Conservation (phyloP, 92 coral and sea anemone genomes). For the Phenganax stokvisi region DNA sequence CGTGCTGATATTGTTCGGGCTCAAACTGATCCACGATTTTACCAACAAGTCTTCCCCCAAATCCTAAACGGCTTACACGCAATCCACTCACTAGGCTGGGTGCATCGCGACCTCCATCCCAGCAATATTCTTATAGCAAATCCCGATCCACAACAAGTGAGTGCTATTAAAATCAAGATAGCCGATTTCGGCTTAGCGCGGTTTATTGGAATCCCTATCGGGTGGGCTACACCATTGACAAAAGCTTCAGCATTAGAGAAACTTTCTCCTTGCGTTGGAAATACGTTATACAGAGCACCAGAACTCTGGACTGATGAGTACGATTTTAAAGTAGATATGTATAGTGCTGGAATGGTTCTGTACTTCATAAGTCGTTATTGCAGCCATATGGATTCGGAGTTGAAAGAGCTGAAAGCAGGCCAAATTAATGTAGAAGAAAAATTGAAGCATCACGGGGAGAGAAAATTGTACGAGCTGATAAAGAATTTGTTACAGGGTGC, state of each 20-base stretch:
- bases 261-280: neutral
- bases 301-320: slow-evolving; percentile 1
- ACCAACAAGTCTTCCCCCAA: neutral
- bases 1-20: neutral
- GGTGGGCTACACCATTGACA: neutral
- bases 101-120: slow-evolving; percentile 28
- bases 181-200: slow-evolving; percentile 35
- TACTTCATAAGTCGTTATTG: neutral
- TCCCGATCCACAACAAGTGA: slow-evolving; percentile 6
- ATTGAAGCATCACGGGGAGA: neutral
- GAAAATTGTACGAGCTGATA: neutral
- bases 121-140: slow-evolving; percentile 9
- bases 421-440: too few relatives aligned
- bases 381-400: neutral
- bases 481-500: neutral
- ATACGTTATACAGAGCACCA: slow-evolving; percentile 4
- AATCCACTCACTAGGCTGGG: slow-evolving; percentile 24
- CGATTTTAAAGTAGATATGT: neutral
- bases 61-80: slow-evolving; percentile 11
- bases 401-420: neutral
- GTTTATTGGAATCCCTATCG: too few relatives aligned
- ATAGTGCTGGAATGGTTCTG: slow-evolving; percentile 16
- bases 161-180: slow-evolving; percentile 5
- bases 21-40: neutral
- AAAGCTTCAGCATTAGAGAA: neutral